Conservation (phyloP, 92 coral and sea anemone species). For the Isaurus tuberculatus region DNA sequence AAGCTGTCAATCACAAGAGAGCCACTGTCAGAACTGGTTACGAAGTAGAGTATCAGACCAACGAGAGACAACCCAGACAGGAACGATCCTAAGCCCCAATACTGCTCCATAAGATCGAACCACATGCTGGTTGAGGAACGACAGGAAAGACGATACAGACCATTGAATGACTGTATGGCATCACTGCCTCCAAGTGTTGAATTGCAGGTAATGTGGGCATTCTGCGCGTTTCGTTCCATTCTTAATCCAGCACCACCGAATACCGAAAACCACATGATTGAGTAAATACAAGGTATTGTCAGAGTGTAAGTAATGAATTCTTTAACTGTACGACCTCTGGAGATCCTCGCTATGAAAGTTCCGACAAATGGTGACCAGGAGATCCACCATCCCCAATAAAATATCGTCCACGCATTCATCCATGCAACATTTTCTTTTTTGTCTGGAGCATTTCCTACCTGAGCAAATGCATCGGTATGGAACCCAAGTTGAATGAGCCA, state of each 20-base stretch:
- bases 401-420: slow-evolving; percentile 69
- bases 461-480: slow-evolving; percentile 64
- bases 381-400: slow-evolving; percentile 52
- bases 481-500: slow-evolving; percentile 57
- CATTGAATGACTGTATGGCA: slow-evolving; percentile 57
- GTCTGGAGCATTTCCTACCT: slow-evolving; percentile 58
- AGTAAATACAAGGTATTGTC: slow-evolving; percentile 49
- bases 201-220: slow-evolving; percentile 29
- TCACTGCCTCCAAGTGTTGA: slow-evolving; percentile 18
- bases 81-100: slow-evolving; percentile 76
- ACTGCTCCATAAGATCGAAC: slow-evolving; percentile 85
- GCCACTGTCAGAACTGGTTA: slow-evolving; percentile 50
- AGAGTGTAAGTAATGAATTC: slow-evolving; percentile 55
- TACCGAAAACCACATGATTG: slow-evolving; percentile 54
- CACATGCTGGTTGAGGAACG: slow-evolving; percentile 72
- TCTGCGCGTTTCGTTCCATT: slow-evolving; percentile 60
- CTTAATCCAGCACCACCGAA: slow-evolving; percentile 59
- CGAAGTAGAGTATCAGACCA: slow-evolving; percentile 43
- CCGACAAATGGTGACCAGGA: slow-evolving; percentile 89
- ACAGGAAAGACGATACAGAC: slow-evolving; percentile 83
- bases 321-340: slow-evolving; percentile 87
- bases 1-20: slow-evolving; percentile 48
- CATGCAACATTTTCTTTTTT: slow-evolving; percentile 43
- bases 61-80: slow-evolving; percentile 60
- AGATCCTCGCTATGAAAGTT: slow-evolving; percentile 88